Evolutionary conservation across 1,140 invertebrate genomes (phyloP), one percentile per base, ranked within the genome.

Genomic region (Caenorhabditis latens): DNA sequence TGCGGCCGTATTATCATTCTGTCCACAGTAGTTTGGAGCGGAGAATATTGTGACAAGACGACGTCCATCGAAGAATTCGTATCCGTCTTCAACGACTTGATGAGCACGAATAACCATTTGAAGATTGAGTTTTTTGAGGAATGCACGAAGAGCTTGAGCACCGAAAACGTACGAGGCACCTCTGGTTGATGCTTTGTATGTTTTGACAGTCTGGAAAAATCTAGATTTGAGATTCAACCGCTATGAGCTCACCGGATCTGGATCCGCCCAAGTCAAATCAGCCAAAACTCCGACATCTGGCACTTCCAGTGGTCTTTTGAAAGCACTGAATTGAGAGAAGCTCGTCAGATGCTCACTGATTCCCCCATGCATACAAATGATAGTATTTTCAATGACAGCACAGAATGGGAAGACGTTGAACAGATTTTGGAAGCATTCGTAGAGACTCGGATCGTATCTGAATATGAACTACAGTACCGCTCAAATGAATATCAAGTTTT

Each of bases 241-340:
- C 9, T 50, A 24, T 43, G 11, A 67, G 19, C 21, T 19, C 42
- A 79, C 96, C 96, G 97, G 46, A 95, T 95, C 91, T 96, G 95
- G 89, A 96, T 95, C 90, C 97, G 97, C 97, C 98, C 98, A 99
- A 83, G 99, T 95, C 87, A 99, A 95, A 94, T 99, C 98, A 95
- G 98, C 99, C 97, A 99, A 99, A 83, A 97, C 97, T 90, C 98
- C 98, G 94, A 98, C 99, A 92, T 98, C 97, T 90, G 98, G 98
- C 84, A 98, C 97, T 94, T 99, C 98, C 95, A 99, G 98, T 95
- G 88, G 87, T 40, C 85, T 32, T 50, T 67, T 57, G 87, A 83
- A 53, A 57, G n/a, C n/a, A 13, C 8, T 24, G 14, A 89, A 55
- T 32, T 88, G 87, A 53, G 16, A 24, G 50, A 86, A n/a, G 21